Evolutionary conservation across 2,113 vertebrate genomes (phyloP), one percentile per base, ranked within the genome.

Genomic region (Pelecanus crispus): DNA sequence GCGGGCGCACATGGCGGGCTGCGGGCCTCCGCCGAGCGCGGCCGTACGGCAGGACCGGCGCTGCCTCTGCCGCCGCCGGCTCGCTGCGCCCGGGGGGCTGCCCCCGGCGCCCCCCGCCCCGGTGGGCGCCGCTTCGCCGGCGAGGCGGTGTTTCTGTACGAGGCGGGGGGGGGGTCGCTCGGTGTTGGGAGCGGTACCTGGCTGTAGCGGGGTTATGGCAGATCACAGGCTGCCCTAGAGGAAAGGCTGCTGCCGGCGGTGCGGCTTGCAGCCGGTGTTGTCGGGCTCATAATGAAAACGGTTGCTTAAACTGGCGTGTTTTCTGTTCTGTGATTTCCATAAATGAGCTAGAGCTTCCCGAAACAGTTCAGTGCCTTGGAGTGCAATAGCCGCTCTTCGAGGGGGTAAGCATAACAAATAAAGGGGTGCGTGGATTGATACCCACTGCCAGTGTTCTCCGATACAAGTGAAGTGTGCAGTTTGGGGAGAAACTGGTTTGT

Each of bases 361-460:
- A 5, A 14, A 1, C 26, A 6, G 19, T 6, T 21, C 74, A 0
- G 38, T 2, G 49, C 31, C 26, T 28, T 3, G 67, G 40, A 7
- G 38, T 2, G 63, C 55, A 1, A 5, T 1, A 31, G 50, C 21
- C 20, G 0, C 42, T 19, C 68, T 8, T 28, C 10, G 7, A 20
- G n/a, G 21, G 17, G 55, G 13, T 21, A 5, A 5, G 4, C 31
- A 25, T 5, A 11, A 2, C 1, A 19, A 17, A 2, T 6, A 0
- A 1, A 2, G n/a, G 10, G 13, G 16, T 1, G 9, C 28, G 75
- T 4, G 73, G 24, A 1, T 11, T 47, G 67, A 5, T 34, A 2
- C 5, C 42, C 31, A 0, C 11, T 7, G 22, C 7, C 52, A 0
- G 2, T 4, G 59, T 2, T 45, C 52, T 34, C 17, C 0, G 14